These are phyloP conservation scores for Taphrorychus bicolor DNA, from an alignment of 2,888 invertebrate species.

Conservation along the genomic window DNA sequence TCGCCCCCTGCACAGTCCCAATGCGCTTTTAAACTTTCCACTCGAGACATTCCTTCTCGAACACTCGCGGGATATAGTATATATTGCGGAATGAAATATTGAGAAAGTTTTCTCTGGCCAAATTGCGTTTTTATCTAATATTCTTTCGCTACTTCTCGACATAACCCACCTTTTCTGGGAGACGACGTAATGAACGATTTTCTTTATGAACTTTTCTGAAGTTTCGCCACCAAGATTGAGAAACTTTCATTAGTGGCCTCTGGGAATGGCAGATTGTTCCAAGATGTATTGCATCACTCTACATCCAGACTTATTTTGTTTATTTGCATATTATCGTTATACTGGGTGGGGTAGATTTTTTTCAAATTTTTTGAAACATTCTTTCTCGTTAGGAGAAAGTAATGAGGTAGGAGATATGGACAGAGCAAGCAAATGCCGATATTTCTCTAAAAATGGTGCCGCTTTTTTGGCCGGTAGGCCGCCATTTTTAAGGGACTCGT, in stretches of 20 bases:
- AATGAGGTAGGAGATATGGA: too few species aligned
- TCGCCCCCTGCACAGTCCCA: neutral
- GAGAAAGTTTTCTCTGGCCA: slow-evolving; percentile 1
- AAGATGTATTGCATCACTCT: neutral
- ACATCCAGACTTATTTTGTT: neutral
- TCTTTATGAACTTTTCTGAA: slow-evolving; percentile 2
- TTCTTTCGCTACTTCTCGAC: neutral
- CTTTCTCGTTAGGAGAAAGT: too few species aligned
- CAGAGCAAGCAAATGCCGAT: too few species aligned
- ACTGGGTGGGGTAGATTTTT: too few species aligned
- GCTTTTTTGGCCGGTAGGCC: too few species aligned
- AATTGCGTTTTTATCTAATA: slow-evolving; percentile 1
- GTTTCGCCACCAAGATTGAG: neutral
- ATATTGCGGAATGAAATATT: slow-evolving; percentile 3
- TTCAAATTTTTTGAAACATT: too few species aligned
- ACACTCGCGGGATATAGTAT: neutral
- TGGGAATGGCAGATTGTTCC: neutral
- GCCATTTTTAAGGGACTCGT: too few species aligned
- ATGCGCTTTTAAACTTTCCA: neutral
- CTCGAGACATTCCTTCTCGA: neutral
- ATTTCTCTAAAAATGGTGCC: too few species aligned
- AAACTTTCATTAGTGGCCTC: neutral
- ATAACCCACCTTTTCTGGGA: neutral
- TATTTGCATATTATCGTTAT: too few species aligned
- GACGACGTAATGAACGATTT: neutral